phyloP scores from a whole-genome alignment of 2,113 vertebrate species.

The Nothobranchius kuhntae region DNA sequence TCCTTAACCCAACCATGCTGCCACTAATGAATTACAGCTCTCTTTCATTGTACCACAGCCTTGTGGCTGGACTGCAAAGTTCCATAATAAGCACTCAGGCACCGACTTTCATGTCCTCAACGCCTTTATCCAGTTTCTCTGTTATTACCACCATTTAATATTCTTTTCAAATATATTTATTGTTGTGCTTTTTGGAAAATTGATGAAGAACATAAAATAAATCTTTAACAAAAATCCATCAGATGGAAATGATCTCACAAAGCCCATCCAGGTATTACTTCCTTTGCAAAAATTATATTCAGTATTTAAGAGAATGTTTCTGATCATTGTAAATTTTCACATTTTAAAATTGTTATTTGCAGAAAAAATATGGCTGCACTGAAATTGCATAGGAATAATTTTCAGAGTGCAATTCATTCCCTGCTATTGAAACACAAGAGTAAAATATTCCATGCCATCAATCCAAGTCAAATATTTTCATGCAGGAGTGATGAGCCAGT shows the following conservation, averaged over 20 bases:
- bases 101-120: slow-evolving; percentile 29
- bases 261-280: too few relatives aligned
- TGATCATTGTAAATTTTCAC: too few relatives aligned
- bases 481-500: slow-evolving; percentile 5
- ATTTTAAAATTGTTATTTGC: too few relatives aligned
- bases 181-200: slow-evolving; percentile 2
- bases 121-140: slow-evolving; percentile 29
- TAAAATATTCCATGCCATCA: slow-evolving; percentile 2
- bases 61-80: slow-evolving; percentile 44
- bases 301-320: too few relatives aligned
- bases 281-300: too few relatives aligned
- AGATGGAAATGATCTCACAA: too few relatives aligned
- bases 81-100: slow-evolving; percentile 34
- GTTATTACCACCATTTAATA: slow-evolving; percentile 31
- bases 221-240: too few relatives aligned
- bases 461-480: slow-evolving; percentile 2
- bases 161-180: slow-evolving; percentile 27
- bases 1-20: slow-evolving; percentile 48
- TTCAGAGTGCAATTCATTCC: background rate
- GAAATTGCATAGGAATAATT: background rate
- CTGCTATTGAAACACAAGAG: slow-evolving; percentile 10
- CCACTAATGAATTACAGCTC: slow-evolving; percentile 60
- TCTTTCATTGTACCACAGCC: slow-evolving; percentile 34
- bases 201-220: background rate
- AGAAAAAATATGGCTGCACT: too few relatives aligned